Conservation (phyloP, 1,140 invertebrate genomes). For the Psilanteris sp. region DNA sequence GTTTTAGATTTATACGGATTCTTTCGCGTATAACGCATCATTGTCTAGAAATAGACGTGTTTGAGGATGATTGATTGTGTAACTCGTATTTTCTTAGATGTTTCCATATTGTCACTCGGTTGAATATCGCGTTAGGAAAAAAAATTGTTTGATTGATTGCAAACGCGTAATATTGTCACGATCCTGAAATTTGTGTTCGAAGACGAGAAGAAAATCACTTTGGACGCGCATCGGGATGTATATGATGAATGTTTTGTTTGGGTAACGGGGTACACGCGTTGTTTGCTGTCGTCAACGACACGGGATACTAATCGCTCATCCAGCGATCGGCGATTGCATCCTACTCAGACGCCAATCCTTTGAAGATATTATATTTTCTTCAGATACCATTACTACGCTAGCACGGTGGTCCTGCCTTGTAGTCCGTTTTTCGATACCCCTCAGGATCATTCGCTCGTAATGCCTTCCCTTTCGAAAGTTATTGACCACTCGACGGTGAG, state of each 20-base stretch:
- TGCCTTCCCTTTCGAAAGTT: conserved; percentile 78
- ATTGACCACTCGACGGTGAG: conserved; percentile 75
- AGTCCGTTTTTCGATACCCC: conserved; percentile 68
- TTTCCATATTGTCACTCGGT: too few species aligned
- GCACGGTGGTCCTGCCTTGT: conserved; percentile 77
- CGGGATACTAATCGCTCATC: conserved; percentile 77
- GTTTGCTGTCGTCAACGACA: conserved; percentile 70
- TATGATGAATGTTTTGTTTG: conserved; percentile 12
- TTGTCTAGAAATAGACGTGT: too few species aligned
- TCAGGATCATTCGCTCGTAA: conserved; percentile 77
- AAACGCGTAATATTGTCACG: too few species aligned
- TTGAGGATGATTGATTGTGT: too few species aligned
- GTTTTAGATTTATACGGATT: too few species aligned
- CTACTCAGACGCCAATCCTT: conserved; percentile 58
- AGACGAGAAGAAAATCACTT: too few species aligned
- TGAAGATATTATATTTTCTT: conserved; percentile 76
- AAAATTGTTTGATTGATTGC: too few species aligned
- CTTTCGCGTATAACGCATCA: too few species aligned
- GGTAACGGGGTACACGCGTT: conserved; percentile 50
- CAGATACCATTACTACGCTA: conserved; percentile 76
- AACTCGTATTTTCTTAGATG: too few species aligned
- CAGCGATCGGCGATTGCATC: conserved; percentile 70
- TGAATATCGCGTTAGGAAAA: too few species aligned
- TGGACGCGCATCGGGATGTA: too few species aligned
- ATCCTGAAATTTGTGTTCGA: neutral